phyloP scores from a whole-genome alignment of 2,113 vertebrate species.

The Neopipo cinnamomea region DNA sequence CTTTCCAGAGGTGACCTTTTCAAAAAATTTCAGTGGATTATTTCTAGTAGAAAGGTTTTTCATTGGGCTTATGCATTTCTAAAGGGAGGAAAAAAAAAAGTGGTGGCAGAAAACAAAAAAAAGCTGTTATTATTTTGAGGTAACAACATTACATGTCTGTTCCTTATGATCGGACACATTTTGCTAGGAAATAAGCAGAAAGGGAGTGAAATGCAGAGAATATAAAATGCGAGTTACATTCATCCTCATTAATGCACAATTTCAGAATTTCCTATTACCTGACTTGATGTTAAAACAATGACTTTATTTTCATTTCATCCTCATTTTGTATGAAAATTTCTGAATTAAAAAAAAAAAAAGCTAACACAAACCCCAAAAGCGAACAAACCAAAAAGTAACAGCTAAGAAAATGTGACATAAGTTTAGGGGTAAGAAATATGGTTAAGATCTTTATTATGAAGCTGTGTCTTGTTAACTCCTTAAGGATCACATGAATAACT shows the following conservation, averaged over 20 bases:
- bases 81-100: not conserved
- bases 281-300: not conserved
- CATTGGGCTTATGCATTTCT: not conserved
- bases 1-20: not conserved
- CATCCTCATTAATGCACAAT: not conserved
- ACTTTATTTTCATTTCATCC: not conserved
- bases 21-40: not conserved
- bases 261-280: not conserved
- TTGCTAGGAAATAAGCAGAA: not conserved
- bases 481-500: not conserved
- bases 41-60: not conserved
- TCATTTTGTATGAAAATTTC: not conserved
- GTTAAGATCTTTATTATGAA: not conserved
- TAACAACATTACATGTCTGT: not conserved
- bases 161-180: not conserved
- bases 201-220: not conserved
- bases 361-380: not conserved
- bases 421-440: not conserved
- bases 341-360: not conserved
- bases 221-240: not conserved
- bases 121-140: not conserved
- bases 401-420: not conserved
- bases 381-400: not conserved
- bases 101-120: not conserved
- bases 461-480: not conserved